These are phyloP conservation scores for Pachydiplax longipennis DNA, from an alignment of 2,888 invertebrate species.

Conservation along the genomic window DNA sequence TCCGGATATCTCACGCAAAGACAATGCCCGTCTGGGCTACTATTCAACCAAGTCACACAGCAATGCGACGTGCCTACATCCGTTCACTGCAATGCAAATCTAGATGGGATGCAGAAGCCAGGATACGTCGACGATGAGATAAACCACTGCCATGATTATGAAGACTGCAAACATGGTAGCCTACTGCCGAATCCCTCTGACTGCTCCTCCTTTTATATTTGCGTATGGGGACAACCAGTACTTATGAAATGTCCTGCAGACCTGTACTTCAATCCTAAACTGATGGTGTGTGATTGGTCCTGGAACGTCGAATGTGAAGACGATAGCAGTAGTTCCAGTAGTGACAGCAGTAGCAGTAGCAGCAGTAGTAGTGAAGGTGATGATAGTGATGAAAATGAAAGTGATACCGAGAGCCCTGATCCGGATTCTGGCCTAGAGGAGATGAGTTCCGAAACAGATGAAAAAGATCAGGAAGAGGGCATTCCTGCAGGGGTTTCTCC, in stretches of 20 bases:
- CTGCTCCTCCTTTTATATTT: not conserved
- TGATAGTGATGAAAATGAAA: not conserved
- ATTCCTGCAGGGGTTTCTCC: too few relatives aligned
- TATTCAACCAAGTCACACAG: not conserved
- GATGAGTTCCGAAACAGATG: too few relatives aligned
- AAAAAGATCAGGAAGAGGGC: too few relatives aligned
- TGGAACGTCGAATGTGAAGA: conserved; percentile 3
- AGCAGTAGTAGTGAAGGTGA: not conserved
- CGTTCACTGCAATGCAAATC: not conserved
- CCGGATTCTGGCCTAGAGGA: not conserved
- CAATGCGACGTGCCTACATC: not conserved
- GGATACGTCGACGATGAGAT: too few relatives aligned
- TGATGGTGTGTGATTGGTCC: conserved; percentile 39
- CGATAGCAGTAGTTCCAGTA: not conserved
- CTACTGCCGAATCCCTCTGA: not conserved
- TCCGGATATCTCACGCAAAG: not conserved
- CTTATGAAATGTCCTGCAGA: conserved; percentile 2
- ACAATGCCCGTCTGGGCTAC: not conserved
- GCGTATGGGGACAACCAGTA: not conserved
- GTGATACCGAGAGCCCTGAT: not conserved
- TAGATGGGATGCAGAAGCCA: too few relatives aligned
- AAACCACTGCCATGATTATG: too few relatives aligned
- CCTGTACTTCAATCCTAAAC: conserved; percentile 38
- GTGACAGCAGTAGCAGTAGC: not conserved
- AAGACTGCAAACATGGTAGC: not conserved